Evolutionary conservation across 2,888 invertebrate genomes (phyloP), one percentile per base, ranked within the genome.

Genomic region (Tortricodes alternella): DNA sequence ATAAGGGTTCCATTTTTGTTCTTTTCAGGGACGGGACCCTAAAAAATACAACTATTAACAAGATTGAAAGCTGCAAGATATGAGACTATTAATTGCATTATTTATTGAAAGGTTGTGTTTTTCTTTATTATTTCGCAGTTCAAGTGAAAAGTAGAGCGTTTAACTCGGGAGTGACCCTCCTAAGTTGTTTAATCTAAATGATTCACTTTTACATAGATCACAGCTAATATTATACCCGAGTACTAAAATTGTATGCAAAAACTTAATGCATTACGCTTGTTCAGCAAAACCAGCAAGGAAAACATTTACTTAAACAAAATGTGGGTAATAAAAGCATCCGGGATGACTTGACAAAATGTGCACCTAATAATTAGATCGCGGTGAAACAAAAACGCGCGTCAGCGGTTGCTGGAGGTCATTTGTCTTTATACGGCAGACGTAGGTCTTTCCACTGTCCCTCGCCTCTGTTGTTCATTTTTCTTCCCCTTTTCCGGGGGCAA

Each of bases 391-490:
- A 61, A 53, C 53, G 38, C 44, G 48, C 57, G 24, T 37, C 34
- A 53, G 50, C 56, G 34, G 59, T 53, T 58, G 63, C 67, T 67
- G 67, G 70, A 70, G 73, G 71, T 74, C 78, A 76, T 79, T 80
- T 82, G 72, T 76, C 76, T 77, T 76, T 78, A 78, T 74, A 78
- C 76, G 70, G 71, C 53, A 60, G 60, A 65, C 62, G 64, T 70
- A 68, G 69, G 70, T 69, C 67, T 62, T 68, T 69, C 67, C 72
- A 69, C 80, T 83, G 85, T 85, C 87, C 85, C 78, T 74, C 73
- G 76, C 73, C 76, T 75, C 70, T 76, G 82, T 81, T 87, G 87
- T 84, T 83, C 84, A 88, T 89, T 88, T 89, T 84, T 88, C 88
- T 87, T 83, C 76, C 80, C 81, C 74, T 75, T 83, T 83, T 78